Base-by-base conservation (phyloP, 2,888 invertebrate species). In the Nomada lathburiana region DNA sequence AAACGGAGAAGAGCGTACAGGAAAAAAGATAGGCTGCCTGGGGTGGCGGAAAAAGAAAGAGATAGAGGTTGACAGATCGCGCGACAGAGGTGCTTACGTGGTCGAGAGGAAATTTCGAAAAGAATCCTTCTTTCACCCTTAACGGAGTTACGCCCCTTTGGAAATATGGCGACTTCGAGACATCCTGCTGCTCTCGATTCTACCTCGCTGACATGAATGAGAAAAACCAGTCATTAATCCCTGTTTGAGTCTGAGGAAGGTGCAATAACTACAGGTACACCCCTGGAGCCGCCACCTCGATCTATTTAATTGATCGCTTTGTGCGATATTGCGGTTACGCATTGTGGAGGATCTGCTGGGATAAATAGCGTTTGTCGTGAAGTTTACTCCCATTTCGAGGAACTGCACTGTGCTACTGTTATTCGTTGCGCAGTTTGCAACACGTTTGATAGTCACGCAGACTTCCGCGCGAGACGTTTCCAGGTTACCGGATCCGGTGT, bases 11-110 rank as follows among this genome's bases (percentile, higher is more conserved):
- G 69, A n/a, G 79, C 0, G 55, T 26, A 36, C 67, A 36, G 60
- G 52, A 57, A 53, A 23, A 67, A 29, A 64, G 62, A 63, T 63
- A 50, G 69, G 26, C 18, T n/a, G 50, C 47, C 26, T 53, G 53
- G 60, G 53, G n/a, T 26, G 44, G 23, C 59, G 50, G 67, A 53
- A 23, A 67, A 23, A 68, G 50, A 52, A 65, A 26, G 80, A 76
- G 64, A 76, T 78, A 85, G 82, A 87, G 57, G 89, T 91, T 92
- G 92, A 92, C 92, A 89, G 90, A 93, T 93, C 92, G 91, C 88
- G 79, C 88, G 84, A 86, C 88, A 88, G 86, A 90, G 90, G 89
- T 90, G 88, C 89, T 90, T 90, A 89, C 90, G 90, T 88, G 90
- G 90, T 90, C 86, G 85, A 84, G 86, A 88, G 88, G 87, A 88